Base-by-base conservation (phyloP, 2,888 invertebrate species). In the Rotaria macrura region DNA sequence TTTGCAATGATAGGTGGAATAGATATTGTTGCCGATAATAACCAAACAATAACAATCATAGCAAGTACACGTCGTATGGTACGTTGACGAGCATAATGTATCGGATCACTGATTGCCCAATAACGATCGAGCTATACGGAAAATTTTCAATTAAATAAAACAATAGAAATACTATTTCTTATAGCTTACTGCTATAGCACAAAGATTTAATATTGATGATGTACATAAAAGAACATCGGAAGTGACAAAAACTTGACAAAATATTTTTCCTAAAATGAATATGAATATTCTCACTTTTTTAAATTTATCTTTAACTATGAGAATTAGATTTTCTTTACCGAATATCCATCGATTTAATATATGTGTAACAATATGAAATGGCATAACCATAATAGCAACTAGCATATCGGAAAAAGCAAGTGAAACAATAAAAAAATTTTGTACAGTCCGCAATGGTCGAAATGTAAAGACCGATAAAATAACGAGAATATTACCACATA, bases 31-130 rank as follows among this genome's bases (percentile, higher is more conserved):
- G 86, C 86, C 10, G 83, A 83, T 52, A 85, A 54, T 29, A 65
- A 17, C 86, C 86, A 86, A 25, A 84, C 86, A 14, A 83, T 65
- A 14, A 83, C 6, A 40, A 86, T 86, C 85, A 85, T 86, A n/a
- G 55, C 7, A 57, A 85, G 52, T 6, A 86, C 86, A 25, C 85
- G 83, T 43, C 83, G 83, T 14, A 85, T n/a, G 12, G 86, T 86
- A 23, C 86, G 79, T 54, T 85, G 84, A 43, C 84, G 85, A 14
- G 86, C 86, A 43, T 86, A 86, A 52, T 86, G 79, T 34, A 86
- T 85, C 25, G 85, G 84, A 57, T 86, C 86, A 74, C 79, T 86
- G 17, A 86, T 86, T 34, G 86, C 86, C 86, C 86, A 86, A 72
- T 86, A 86, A 23, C 86, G 86, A 57, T 86, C 86, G 17, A 86